A percentile compares a stretch with the other conserved stretches of the same genome.
phyloP scores from a whole-genome alignment of 1,140 invertebrate genomes.

The Polypedilum pembai region DNA sequence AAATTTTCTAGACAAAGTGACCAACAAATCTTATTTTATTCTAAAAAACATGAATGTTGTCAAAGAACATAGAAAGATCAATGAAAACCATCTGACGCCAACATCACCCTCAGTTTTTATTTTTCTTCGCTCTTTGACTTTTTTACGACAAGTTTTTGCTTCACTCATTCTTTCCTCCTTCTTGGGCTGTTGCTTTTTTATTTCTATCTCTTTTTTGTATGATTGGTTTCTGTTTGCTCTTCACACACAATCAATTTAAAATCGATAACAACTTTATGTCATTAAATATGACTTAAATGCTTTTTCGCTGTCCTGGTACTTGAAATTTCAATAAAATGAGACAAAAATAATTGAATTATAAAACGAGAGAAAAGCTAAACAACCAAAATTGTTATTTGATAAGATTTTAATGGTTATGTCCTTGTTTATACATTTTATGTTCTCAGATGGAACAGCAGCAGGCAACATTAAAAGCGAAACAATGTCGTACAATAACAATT shows the following conservation, averaged over 20 bases:
- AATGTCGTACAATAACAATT: constrained; percentile 33
- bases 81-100: constrained; percentile 22
- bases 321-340: background rate
- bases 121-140: background rate
- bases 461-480: constrained; percentile 6
- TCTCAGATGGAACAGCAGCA: background rate
- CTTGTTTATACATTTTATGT: constrained; percentile 18
- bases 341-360: constrained; percentile 27
- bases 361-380: background rate
- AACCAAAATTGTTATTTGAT: background rate
- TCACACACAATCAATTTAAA: background rate
- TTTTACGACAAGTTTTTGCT: background rate
- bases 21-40: too few species aligned
- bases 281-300: constrained; percentile 17
- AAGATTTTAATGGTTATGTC: background rate
- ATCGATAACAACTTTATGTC: constrained; percentile 23
- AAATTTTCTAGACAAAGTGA: too few species aligned
- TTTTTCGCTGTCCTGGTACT: background rate
- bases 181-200: background rate
- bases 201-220: background rate
- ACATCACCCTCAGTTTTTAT: background rate
- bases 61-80: background rate
- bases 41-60: too few species aligned
- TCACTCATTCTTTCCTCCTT: background rate
- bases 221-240: background rate